phyloP scores from a whole-genome alignment of 2,797 vertebrate species.

The Tinamus major region DNA sequence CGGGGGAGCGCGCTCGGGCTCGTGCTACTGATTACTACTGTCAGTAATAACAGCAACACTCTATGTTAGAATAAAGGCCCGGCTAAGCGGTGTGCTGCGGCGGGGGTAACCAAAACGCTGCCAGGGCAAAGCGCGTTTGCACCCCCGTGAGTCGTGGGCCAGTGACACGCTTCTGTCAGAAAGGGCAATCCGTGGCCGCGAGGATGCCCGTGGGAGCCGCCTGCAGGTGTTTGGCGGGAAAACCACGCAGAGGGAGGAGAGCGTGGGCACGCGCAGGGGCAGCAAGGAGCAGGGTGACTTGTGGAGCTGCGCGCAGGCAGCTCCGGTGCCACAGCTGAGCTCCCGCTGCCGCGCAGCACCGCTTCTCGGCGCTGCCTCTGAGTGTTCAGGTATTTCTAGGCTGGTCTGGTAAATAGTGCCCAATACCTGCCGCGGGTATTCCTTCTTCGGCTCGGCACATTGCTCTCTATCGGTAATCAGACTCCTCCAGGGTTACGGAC shows the following conservation, averaged over 20 bases:
- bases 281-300: too few species aligned
- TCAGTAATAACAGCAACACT: rapidly evolving
- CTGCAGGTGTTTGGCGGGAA: too few species aligned
- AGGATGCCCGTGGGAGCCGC: background rate
- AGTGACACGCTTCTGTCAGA: rapidly evolving
- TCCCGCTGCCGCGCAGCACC: background rate
- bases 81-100: too few species aligned
- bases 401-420: background rate
- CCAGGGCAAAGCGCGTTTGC: rapidly evolving
- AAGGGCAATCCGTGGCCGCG: rapidly evolving
- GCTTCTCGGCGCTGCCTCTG: too few species aligned
- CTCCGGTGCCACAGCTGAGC: rapidly evolving
- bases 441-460: background rate
- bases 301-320: background rate
- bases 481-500: background rate
- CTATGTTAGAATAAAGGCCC: background rate
- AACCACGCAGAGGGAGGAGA: rapidly evolving
- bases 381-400: background rate
- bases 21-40: rapidly evolving
- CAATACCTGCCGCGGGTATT: background rate
- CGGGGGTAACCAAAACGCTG: rapidly evolving
- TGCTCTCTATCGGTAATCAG: background rate
- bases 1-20: background rate
- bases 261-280: too few species aligned
- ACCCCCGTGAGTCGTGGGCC: rapidly evolving